Base-by-base conservation (phyloP, 2,113 vertebrate genomes). In the Rafetus swinhoei region DNA sequence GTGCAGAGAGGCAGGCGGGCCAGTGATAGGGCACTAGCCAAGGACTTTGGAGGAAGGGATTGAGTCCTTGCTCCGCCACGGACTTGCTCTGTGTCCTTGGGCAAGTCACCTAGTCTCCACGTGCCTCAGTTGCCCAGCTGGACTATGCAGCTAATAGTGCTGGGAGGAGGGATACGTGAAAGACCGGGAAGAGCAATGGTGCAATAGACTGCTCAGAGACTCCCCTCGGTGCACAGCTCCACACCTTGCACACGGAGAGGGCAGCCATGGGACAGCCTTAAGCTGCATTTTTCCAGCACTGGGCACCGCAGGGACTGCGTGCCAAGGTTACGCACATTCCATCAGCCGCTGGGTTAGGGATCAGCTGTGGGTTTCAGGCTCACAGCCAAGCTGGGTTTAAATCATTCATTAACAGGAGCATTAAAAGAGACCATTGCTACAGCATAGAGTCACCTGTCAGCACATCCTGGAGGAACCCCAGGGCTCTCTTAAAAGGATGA, bases 361-460 rank as follows among this genome's bases (percentile, higher is more conserved):
- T 1, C 3, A 1, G 19, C 81, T 9, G 27, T 0, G 3, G 35
- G 18, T 22, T 35, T n/a, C 22, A 27, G 32, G 56, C 80, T 5
- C 2, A 0, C 2, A 19, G 54, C 69, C 1, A 0, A 9, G 21
- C 22, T 7, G 25, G 10, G 25, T 84, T 74, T 76, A 4, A 4
- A 0, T 8, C n/a, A 27, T 27, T 54, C 15, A 50, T 62, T 27
- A 56, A 77, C 10, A 59, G 87, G 24, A 35, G 45, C 3, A 22
- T 50, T 83, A 60, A 72, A 35, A 35, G 45, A n/a, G n/a, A 32
- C 52, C 65, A 19, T 60, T 59, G 60, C 59, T 59, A 27, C 39
- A 77, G 29, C 11, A 21, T 27, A 50, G 3, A 13, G 22, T 32
- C 32, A 81, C 50, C 54, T 22, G 29, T 54, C 27, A 39, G 45